Conservation (phyloP, 2,797 vertebrate species). For the Gouania willdenowi region DNA sequence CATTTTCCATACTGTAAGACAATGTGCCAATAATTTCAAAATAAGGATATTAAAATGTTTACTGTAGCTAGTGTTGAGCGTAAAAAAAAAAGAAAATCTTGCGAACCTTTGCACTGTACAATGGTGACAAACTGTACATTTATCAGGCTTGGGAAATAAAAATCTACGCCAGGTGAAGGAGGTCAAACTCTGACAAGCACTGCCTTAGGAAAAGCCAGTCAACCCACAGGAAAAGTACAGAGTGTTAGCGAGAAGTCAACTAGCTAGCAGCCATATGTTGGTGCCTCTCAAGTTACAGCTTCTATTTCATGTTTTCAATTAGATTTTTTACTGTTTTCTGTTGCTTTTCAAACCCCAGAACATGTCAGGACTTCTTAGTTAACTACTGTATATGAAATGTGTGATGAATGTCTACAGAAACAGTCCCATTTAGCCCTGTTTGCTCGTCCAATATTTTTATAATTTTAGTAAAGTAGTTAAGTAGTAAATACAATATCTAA, state of each 20-base stretch:
- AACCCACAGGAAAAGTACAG: neutral
- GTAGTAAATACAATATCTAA: too few relatives aligned
- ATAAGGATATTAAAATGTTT: too few relatives aligned
- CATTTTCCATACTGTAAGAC: too few relatives aligned
- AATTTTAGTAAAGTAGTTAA: too few relatives aligned
- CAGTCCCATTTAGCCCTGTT: too few relatives aligned
- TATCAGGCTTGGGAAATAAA: neutral
- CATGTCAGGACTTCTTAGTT: neutral
- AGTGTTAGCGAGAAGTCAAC: neutral
- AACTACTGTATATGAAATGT: too few relatives aligned
- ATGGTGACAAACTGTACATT: neutral
- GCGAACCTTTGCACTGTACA: too few relatives aligned
- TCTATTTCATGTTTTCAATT: neutral
- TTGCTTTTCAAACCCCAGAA: neutral
- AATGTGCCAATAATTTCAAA: too few relatives aligned
- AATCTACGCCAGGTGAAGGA: accelerated
- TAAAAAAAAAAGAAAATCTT: too few relatives aligned
- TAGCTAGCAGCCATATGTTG: neutral
- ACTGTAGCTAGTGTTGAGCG: too few relatives aligned
- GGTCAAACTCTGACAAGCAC: neutral
- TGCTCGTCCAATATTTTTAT: too few relatives aligned
- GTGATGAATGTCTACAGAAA: too few relatives aligned
- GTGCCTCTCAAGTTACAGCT: neutral
- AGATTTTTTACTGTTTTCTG: neutral
- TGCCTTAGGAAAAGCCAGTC: neutral